Conservation (phyloP, 2,797 vertebrate species). For the Scleropages formosus region DNA sequence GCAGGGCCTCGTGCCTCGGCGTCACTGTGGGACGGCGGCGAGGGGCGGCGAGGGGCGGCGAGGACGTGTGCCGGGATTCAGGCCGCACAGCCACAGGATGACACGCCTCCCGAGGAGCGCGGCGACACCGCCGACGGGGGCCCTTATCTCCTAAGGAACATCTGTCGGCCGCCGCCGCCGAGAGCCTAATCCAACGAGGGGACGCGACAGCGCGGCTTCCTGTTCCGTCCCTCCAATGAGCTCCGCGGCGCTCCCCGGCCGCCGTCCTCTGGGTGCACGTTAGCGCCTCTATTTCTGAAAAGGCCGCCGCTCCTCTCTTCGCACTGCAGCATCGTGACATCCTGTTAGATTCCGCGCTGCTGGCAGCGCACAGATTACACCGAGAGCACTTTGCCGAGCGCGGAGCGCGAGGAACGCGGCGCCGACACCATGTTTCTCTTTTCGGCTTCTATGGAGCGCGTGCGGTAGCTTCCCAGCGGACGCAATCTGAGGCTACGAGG, state of each 20-base stretch:
- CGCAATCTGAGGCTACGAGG: background rate
- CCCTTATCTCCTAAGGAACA: constrained; percentile 77
- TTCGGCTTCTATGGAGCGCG: constrained; percentile 11
- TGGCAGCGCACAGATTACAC: constrained; percentile 11
- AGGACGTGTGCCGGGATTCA: constrained; percentile 49
- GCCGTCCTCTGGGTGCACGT: constrained; percentile 64
- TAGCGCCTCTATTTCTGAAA: constrained; percentile 59
- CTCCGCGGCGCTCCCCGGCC: constrained; percentile 74
- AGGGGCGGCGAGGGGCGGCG: background rate
- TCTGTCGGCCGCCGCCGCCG: constrained; percentile 64
- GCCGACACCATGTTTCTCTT: constrained; percentile 2
- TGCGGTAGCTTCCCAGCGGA: constrained; percentile 20
- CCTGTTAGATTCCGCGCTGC: constrained; percentile 60
- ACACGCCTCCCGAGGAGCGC: constrained; percentile 53
- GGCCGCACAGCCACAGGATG: constrained; percentile 53
- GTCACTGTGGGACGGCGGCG: background rate
- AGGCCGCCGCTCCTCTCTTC: constrained; percentile 39
- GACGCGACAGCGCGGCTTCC: constrained; percentile 72
- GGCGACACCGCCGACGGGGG: constrained; percentile 61
- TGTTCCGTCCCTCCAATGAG: constrained; percentile 69
- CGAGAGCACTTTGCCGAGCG: constrained; percentile 12
- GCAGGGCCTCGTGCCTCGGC: background rate
- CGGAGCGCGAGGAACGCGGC: constrained; percentile 29
- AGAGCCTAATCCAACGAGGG: constrained; percentile 74
- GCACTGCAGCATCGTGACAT: constrained; percentile 54